These are phyloP conservation scores for Rhombomys opimus DNA, from an alignment of 2,113 vertebrate genomes.

Conservation along the genomic window DNA sequence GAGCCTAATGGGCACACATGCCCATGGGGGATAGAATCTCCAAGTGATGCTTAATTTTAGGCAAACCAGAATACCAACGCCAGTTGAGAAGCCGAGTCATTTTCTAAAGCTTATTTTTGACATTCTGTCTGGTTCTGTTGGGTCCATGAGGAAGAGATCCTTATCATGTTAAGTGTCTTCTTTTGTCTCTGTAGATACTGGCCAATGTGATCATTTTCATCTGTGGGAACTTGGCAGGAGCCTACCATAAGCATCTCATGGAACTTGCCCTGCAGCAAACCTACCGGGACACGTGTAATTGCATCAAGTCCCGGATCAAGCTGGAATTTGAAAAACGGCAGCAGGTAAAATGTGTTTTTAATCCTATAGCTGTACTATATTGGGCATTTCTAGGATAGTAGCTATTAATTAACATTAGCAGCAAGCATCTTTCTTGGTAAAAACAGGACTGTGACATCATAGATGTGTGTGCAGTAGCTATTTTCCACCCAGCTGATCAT, in stretches of 20 bases:
- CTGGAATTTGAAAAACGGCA: slow-evolving; percentile 98
- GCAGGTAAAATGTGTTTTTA: slow-evolving; percentile 89
- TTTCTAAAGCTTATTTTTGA: neutral
- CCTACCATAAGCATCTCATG: slow-evolving; percentile 98
- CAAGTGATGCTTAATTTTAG: neutral
- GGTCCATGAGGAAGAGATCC: accelerated
- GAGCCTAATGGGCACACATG: accelerated
- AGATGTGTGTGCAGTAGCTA: neutral
- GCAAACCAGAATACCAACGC: neutral
- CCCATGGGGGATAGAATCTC: neutral
- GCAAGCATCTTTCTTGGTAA: too few species aligned
- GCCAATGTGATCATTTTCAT: slow-evolving; percentile 98
- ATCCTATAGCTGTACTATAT: slow-evolving; percentile 13
- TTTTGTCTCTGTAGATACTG: slow-evolving; percentile 89
- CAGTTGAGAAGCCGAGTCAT: neutral
- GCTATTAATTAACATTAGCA: neutral
- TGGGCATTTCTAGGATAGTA: neutral
- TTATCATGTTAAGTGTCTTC: neutral
- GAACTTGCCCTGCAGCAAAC: slow-evolving; percentile 96
- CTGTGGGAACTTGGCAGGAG: slow-evolving; percentile 97
- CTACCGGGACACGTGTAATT: slow-evolving; percentile 98
- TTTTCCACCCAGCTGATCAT: accelerated
- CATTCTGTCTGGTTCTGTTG: accelerated
- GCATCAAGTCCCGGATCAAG: slow-evolving; percentile 98
- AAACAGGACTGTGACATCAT: accelerated